Conservation (phyloP, 1,140 invertebrate genomes). For the Solen grandis region DNA sequence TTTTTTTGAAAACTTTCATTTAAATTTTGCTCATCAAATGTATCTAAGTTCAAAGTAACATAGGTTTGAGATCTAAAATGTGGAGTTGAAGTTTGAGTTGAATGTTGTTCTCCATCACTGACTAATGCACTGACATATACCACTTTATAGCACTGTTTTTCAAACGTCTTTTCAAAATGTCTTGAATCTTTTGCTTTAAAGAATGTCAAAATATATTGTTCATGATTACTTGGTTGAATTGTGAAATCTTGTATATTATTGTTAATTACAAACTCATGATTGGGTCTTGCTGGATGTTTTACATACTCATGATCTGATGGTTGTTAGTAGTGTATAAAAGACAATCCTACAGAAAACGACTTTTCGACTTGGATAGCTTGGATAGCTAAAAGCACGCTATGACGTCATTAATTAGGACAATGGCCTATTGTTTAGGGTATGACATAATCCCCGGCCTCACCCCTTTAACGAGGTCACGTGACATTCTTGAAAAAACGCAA, state of each 20-base stretch:
- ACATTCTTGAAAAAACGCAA: too few species aligned
- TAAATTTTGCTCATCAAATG: constrained; percentile 18
- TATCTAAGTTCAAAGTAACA: constrained; percentile 5
- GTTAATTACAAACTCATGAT: constrained; percentile 21
- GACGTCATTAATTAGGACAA: too few species aligned
- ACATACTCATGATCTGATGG: too few species aligned
- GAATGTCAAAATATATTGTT: constrained; percentile 25
- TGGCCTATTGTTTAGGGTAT: too few species aligned
- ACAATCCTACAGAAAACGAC: too few species aligned
- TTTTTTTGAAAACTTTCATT: constrained; percentile 27
- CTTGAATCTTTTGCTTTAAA: constrained; percentile 32
- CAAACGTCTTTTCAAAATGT: constrained; percentile 17
- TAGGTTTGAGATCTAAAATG: constrained; percentile 29
- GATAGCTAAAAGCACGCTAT: too few species aligned
- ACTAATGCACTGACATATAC: constrained; percentile 16
- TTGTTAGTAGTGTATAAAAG: too few species aligned
- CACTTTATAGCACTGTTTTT: constrained; percentile 8
- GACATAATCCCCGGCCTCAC: too few species aligned
- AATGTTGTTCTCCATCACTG: constrained; percentile 12
- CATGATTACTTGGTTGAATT: constrained; percentile 24
- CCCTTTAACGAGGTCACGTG: too few species aligned
- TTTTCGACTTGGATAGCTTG: too few species aligned
- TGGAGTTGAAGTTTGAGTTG: too few species aligned
- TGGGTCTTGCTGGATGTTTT: too few species aligned
- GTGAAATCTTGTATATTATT: constrained; percentile 20